phyloP scores from a whole-genome alignment of 2,888 invertebrate species.

The Drosophila prostipennis region DNA sequence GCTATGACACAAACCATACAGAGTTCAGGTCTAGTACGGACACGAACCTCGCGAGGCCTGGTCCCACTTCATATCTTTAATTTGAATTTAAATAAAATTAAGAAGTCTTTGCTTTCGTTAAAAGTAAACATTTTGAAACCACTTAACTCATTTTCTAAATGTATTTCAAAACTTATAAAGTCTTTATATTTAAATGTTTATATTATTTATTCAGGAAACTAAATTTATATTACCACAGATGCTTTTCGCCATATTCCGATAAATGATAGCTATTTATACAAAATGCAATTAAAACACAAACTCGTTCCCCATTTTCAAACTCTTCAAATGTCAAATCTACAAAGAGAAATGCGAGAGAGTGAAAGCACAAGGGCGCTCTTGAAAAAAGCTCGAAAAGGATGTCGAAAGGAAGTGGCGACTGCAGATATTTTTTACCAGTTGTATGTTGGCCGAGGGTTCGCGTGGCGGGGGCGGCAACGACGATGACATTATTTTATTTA shows the following conservation, averaged over 20 bases:
- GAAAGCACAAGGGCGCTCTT: slow-evolving; percentile 10
- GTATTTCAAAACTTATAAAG: no score
- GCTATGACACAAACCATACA: not conserved
- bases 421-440: slow-evolving; percentile 44
- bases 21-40: no score
- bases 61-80: no score
- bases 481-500: slow-evolving; percentile 67
- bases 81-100: no score
- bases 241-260: no score
- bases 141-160: no score
- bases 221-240: no score
- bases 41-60: no score
- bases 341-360: not conserved
- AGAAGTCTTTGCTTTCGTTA: no score
- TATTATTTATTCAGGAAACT: no score
- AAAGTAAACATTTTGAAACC: no score
- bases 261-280: not conserved
- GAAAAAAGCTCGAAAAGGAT: slow-evolving; percentile 29
- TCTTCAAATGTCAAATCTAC: slow-evolving; percentile 2
- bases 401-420: slow-evolving; percentile 43
- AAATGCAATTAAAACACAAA: not conserved
- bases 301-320: not conserved
- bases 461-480: slow-evolving; percentile 58
- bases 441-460: slow-evolving; percentile 55
- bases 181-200: no score